Percentiles rank a stretch among this genome's conserved stretches.
These are phyloP conservation scores for Meleagris gallopavo DNA, from an alignment of 2,113 vertebrate genomes.

Conservation along the genomic window DNA sequence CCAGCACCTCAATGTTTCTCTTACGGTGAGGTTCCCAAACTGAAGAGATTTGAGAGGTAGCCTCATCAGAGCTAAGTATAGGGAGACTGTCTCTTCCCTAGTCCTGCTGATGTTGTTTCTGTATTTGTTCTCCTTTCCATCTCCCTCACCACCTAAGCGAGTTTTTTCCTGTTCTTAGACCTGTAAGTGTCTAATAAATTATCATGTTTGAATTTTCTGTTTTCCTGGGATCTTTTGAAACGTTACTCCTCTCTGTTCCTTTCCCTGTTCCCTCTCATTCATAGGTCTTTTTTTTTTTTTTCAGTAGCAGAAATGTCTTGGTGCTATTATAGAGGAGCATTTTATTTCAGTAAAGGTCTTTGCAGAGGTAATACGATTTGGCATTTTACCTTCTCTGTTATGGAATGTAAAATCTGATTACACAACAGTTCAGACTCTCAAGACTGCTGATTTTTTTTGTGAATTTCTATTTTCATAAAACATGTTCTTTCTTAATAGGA, in stretches of 20 bases:
- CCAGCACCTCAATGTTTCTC: not conserved
- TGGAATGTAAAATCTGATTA: too few species aligned
- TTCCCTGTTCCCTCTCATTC: not conserved
- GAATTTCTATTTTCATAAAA: not conserved
- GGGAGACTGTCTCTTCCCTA: not conserved
- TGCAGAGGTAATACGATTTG: not conserved
- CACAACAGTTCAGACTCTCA: not conserved
- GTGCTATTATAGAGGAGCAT: not conserved
- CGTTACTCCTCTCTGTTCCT: not conserved
- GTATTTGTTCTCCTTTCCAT: not conserved
- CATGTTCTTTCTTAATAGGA: not conserved
- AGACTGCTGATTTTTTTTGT: not conserved
- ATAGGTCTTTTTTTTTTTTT: not conserved
- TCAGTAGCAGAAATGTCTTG: not conserved
- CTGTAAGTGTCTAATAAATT: not conserved
- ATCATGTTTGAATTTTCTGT: not conserved
- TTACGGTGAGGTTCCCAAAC: not conserved
- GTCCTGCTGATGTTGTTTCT: not conserved
- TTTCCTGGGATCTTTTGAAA: not conserved
- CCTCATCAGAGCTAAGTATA: not conserved
- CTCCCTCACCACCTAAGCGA: accelerated
- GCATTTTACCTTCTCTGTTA: not conserved
- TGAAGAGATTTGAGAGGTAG: not conserved
- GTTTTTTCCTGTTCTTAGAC: not conserved
- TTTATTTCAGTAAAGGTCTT: not conserved